These are phyloP conservation scores for Acanthis flammea DNA, from an alignment of 2,797 vertebrate genomes.

Conservation along the genomic window DNA sequence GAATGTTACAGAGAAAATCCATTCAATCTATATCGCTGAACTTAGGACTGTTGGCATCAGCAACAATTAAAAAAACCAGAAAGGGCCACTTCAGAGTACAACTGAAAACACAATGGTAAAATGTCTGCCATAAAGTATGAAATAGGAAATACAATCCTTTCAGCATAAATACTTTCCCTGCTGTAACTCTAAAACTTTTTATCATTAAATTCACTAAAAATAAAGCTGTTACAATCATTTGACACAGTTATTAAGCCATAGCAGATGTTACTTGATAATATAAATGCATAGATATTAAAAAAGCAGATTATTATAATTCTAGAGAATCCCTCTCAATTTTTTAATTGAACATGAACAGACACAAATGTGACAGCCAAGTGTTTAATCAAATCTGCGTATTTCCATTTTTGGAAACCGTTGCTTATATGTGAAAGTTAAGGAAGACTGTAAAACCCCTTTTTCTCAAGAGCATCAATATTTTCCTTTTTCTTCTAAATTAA, in stretches of 20 bases:
- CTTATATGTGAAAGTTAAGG: not conserved
- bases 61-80: not conserved
- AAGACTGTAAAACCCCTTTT: not conserved
- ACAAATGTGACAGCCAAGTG: slow-evolving; percentile 29
- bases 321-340: slow-evolving; percentile 32
- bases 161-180: not conserved
- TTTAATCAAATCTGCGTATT: slow-evolving; percentile 24
- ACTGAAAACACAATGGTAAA: not conserved
- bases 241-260: slow-evolving; percentile 33
- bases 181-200: slow-evolving; percentile 1
- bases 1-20: not conserved
- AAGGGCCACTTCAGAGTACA: not conserved
- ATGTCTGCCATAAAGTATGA: not conserved
- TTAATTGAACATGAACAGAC: slow-evolving; percentile 44
- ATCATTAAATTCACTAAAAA: slow-evolving; percentile 10
- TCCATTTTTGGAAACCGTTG: not conserved
- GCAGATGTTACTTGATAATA: slow-evolving; percentile 48
- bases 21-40: not conserved
- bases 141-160: not conserved
- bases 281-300: slow-evolving; percentile 31
- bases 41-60: not conserved
- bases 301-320: slow-evolving; percentile 45
- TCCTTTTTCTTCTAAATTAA: slow-evolving; percentile 24
- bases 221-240: slow-evolving; percentile 44
- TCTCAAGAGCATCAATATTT: slow-evolving; percentile 47